phyloP scores from a whole-genome alignment of 2,888 invertebrate genomes.

The Nomada hirtipes region DNA sequence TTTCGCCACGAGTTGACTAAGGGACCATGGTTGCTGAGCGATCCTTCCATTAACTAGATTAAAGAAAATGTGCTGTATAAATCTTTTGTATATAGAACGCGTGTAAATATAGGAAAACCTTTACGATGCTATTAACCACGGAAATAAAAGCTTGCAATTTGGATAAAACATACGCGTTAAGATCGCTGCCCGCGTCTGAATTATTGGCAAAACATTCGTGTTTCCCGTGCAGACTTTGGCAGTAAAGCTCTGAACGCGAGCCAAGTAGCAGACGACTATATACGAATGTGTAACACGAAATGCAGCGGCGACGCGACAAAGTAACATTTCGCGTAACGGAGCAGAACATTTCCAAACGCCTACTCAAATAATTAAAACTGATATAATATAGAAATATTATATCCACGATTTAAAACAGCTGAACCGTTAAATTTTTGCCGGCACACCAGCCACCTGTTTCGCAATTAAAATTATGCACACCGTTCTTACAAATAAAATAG shows the following conservation, averaged over 20 bases:
- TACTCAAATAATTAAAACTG: too few relatives aligned
- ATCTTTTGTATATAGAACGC: conserved; percentile 5
- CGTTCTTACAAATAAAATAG: neutral
- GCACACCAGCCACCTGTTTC: neutral
- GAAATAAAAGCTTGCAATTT: neutral
- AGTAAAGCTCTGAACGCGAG: neutral
- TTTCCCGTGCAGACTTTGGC: neutral
- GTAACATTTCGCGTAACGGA: neutral
- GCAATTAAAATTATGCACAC: neutral
- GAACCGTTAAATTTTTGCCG: neutral
- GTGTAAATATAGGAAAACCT: neutral
- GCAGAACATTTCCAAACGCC: too few relatives aligned
- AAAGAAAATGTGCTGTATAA: conserved; percentile 21
- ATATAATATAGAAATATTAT: too few relatives aligned
- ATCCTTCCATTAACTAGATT: conserved; percentile 3
- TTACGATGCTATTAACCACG: neutral
- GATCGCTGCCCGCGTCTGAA: neutral
- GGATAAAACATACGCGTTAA: too few relatives aligned
- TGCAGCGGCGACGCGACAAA: neutral
- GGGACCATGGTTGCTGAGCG: conserved; percentile 47
- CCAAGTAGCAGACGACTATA: neutral
- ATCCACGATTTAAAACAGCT: neutral
- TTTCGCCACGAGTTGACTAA: conserved; percentile 28
- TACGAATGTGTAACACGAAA: neutral
- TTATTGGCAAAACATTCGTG: neutral